Evolutionary conservation across 2,113 vertebrate genomes (phyloP), one percentile per base, ranked within the genome.

Genomic region (Paratilapia polleni): DNA sequence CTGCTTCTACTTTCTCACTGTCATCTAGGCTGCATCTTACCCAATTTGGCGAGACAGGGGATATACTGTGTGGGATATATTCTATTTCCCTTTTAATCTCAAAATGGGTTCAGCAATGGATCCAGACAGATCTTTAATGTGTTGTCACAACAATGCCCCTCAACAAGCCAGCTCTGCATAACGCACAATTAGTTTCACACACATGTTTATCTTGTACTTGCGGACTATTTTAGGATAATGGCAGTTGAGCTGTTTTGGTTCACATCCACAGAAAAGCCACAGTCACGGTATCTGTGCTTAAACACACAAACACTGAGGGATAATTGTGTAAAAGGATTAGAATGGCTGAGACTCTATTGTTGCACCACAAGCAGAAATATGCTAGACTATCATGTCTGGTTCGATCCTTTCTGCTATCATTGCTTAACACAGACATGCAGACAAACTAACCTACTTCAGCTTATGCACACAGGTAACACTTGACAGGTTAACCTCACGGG

Each of bases 321-420:
- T 88, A 88, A 93, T 91, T 91, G 91, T 92, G 85, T 87, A 58
- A 90, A 88, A 85, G 90, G 91, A 94, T 92, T 90, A 92, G 47
- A 80, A 36, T 7, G 88, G 43, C 91, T 83, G 79, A 91, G 90
- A 85, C 86, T 62, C 59, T 47, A 78, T 83, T 86, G 90, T 92
- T 92, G 90, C 83, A 28, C 91, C 89, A 88, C 76, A 78, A 79
- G 66, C 54, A 54, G 84, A 90, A 93, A 88, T 82, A 92, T 92
- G 84, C 68, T 34, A 81, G 81, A 81, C 79, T 87, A 57, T 84
- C 88, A 83, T 80, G 91, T 92, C 91, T 92, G 87, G 76, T 78
- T 86, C 61, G 80, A 85, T 87, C 68, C 66, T 31, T 34, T 77
- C 66, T 63, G 89, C 80, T 81, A 34, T 84, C 77, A 63, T 57